Evolutionary conservation across 2,888 invertebrate species (phyloP).

Genomic region (Tromatobia lineatoria): DNA sequence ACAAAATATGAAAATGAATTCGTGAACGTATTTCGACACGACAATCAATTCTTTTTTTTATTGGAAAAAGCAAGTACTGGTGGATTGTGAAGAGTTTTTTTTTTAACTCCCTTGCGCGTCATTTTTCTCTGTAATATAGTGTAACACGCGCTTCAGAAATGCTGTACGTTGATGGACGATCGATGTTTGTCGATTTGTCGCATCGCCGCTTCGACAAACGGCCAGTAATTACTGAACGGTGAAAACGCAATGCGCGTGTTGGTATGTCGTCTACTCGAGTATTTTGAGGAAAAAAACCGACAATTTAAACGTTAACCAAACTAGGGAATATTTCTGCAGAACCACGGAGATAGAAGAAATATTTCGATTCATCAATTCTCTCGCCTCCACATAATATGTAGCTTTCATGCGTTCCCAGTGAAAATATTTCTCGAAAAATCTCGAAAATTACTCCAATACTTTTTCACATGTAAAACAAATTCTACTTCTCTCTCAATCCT

Average conservation of each 20-base stretch:
- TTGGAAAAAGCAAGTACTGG: no score
- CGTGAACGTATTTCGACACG: no score
- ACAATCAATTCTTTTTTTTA: no score
- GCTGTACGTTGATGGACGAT: conserved; percentile 3
- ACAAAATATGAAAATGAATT: no score
- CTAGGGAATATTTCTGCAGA: conserved; percentile 8
- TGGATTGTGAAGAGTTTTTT: neutral
- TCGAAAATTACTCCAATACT: no score
- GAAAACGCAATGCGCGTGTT: neutral
- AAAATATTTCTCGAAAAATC: neutral
- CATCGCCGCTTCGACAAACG: conserved; percentile 31
- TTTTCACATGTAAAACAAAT: no score
- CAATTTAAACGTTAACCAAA: neutral
- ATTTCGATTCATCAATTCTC: conserved; percentile 19
- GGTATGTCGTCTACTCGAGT: neutral
- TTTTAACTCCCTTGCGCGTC: neutral
- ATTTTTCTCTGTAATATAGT: neutral
- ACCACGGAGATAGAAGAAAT: neutral
- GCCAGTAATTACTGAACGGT: conserved; percentile 25
- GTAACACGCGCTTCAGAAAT: neutral
- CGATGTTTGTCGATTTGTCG: conserved; percentile 25
- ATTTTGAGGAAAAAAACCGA: conserved; percentile 12
- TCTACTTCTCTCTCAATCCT: no score
- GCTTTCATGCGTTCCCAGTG: neutral
- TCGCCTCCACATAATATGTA: neutral